phyloP scores from a whole-genome alignment of 2,888 invertebrate genomes.

The Papilio demoleus region DNA sequence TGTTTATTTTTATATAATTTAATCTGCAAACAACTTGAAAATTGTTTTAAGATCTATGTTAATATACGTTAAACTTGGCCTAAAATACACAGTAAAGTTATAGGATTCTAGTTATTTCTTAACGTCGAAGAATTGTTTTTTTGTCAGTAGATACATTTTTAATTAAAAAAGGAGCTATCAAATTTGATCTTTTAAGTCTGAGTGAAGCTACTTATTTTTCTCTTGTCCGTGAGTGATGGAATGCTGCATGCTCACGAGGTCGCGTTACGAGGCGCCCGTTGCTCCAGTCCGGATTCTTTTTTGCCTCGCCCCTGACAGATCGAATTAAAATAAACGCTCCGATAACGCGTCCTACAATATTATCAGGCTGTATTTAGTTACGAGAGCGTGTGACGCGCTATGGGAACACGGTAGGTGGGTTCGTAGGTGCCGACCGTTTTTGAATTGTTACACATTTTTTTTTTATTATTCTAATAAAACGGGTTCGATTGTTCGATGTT shows the following conservation, averaged over 20 bases:
- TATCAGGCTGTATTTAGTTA: constrained; percentile 81
- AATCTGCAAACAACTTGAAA: too few species aligned
- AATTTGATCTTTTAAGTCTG: constrained; percentile 29
- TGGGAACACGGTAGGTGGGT: constrained; percentile 80
- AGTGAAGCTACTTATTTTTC: constrained; percentile 44
- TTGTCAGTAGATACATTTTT: constrained; percentile 23
- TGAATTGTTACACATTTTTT: constrained; percentile 54
- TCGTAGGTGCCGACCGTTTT: constrained; percentile 65
- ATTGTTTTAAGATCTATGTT: too few species aligned
- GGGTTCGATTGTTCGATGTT: constrained; percentile 46
- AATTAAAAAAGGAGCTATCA: constrained; percentile 22
- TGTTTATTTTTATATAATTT: too few species aligned
- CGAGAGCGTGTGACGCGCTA: constrained; percentile 75
- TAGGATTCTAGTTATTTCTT: constrained; percentile 5
- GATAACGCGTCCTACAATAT: constrained; percentile 79
- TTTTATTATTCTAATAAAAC: constrained; percentile 52
- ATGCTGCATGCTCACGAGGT: constrained; percentile 54
- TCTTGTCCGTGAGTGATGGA: constrained; percentile 51
- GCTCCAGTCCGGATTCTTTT: constrained; percentile 69
- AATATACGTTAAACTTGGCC: too few species aligned
- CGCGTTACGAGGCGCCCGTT: constrained; percentile 55
- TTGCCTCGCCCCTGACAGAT: constrained; percentile 80
- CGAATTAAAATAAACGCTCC: constrained; percentile 83
- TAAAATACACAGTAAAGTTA: background rate
- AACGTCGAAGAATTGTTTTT: constrained; percentile 1